Percentiles rank a stretch among this genome's conserved stretches.
Conservation (phyloP, 2,113 vertebrate genomes). For the Perca schrenkii region DNA sequence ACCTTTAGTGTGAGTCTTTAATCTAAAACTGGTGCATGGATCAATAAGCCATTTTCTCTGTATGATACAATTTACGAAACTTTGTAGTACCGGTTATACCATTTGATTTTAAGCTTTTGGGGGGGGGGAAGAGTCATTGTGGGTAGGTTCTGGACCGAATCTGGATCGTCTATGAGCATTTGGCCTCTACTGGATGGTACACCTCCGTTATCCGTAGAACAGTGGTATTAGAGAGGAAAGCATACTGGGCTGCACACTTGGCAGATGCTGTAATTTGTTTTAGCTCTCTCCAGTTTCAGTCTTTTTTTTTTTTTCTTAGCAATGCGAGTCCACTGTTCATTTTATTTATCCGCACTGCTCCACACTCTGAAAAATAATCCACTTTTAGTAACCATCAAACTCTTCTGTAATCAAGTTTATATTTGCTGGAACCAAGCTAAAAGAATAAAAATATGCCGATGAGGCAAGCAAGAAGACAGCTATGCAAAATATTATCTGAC, state of each 20-base stretch:
- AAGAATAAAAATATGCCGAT: neutral
- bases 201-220: conserved; percentile 28
- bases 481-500: neutral
- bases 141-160: conserved; percentile 50
- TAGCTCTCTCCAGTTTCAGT: neutral
- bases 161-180: conserved; percentile 42
- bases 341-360: neutral
- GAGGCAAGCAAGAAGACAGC: neutral
- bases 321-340: conserved; percentile 4
- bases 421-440: neutral
- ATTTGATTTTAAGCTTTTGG: conserved; percentile 74
- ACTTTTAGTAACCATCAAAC: neutral
- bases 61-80: conserved; percentile 77
- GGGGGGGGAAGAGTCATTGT: conserved; percentile 36
- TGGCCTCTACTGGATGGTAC: conserved; percentile 49
- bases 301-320: neutral
- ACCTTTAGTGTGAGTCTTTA: conserved; percentile 81
- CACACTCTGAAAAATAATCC: neutral
- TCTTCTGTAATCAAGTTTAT: neutral
- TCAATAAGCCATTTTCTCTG: conserved; percentile 82
- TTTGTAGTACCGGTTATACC: conserved; percentile 72
- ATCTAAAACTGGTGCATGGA: conserved; percentile 80
- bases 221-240: conserved; percentile 27
- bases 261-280: conserved; percentile 13
- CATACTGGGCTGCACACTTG: neutral